Conservation (phyloP, 2,888 invertebrate genomes). For the Noctua janthe region DNA sequence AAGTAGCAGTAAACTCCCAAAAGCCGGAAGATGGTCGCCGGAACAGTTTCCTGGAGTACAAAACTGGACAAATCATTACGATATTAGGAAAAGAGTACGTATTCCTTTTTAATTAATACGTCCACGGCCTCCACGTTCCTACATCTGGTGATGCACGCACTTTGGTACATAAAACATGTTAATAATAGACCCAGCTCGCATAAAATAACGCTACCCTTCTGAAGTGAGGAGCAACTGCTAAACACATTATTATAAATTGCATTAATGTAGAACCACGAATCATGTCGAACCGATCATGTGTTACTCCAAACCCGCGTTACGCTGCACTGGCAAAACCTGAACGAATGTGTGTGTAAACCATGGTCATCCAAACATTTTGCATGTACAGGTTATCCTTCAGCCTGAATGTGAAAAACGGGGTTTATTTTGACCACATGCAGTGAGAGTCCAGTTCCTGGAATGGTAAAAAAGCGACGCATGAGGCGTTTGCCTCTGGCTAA, state of each 20-base stretch:
- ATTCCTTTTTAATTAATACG: not conserved
- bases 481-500: too few relatives aligned
- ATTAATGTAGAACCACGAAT: not conserved
- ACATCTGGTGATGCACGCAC: not conserved
- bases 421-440: not conserved
- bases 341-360: not conserved
- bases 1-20: conserved; percentile 92
- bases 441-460: not conserved
- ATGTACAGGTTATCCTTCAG: not conserved
- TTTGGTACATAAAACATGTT: not conserved
- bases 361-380: not conserved
- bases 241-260: too few relatives aligned
- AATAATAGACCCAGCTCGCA: not conserved
- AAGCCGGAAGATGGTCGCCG: conserved; percentile 85
- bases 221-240: not conserved
- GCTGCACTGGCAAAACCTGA: not conserved
- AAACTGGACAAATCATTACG: conserved; percentile 97
- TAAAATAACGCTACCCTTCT: not conserved
- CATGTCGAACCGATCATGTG: not conserved
- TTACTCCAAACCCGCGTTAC: not conserved
- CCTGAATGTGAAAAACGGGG: not conserved
- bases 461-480: too few relatives aligned
- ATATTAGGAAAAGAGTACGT: conserved; percentile 92
- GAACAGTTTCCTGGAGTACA: conserved; percentile 94
- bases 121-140: not conserved